phyloP scores from a whole-genome alignment of 2,797 vertebrate species.

The Pristis pectinata region DNA sequence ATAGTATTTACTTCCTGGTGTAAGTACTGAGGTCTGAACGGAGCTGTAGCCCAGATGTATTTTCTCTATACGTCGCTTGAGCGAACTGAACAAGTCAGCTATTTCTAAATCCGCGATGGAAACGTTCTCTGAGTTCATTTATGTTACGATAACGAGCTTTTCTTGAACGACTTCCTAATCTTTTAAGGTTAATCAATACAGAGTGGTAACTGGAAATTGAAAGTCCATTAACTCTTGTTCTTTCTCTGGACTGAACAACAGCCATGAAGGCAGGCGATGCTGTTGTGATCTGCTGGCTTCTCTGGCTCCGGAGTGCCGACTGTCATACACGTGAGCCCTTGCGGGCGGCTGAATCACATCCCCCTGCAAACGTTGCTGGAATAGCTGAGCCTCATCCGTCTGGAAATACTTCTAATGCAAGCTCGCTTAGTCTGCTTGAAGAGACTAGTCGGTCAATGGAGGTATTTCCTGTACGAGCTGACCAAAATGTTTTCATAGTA shows the following conservation, averaged over 20 bases:
- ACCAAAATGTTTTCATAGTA: background rate
- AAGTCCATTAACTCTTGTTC: background rate
- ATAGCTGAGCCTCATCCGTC: background rate
- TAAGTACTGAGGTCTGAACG: background rate
- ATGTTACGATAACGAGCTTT: background rate
- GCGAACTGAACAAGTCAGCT: too few species aligned
- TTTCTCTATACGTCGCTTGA: background rate
- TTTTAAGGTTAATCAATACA: background rate
- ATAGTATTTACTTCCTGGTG: background rate
- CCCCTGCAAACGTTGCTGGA: background rate
- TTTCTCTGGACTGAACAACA: background rate
- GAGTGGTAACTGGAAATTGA: background rate
- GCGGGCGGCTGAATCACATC: background rate
- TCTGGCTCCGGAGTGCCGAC: background rate
- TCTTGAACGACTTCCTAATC: background rate
- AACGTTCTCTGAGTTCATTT: background rate
- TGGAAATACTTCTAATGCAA: background rate
- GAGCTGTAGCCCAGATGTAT: background rate
- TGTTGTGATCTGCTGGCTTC: background rate
- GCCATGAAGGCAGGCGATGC: background rate
- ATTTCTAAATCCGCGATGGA: too few species aligned
- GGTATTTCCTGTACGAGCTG: background rate
- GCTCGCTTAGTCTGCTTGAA: background rate
- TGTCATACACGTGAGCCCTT: background rate
- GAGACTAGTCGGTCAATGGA: background rate